Conservation (phyloP, 2,113 vertebrate genomes). For the Platichthys stellatus region DNA sequence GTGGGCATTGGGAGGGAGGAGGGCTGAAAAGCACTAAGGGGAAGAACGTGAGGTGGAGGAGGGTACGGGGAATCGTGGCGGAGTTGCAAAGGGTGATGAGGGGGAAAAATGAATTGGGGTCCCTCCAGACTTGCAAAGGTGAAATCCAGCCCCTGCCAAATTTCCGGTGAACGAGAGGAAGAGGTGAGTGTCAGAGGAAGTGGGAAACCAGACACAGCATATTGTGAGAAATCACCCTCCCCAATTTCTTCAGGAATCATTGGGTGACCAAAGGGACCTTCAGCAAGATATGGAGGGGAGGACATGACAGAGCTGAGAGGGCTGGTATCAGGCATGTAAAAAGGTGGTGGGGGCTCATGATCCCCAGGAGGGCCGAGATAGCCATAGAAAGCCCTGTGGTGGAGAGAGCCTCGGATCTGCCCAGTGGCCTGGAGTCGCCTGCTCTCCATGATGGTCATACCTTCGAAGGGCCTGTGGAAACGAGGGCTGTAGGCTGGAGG, state of each 20-base stretch:
- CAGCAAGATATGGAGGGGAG: conserved; percentile 91
- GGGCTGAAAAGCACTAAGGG: conserved; percentile 88
- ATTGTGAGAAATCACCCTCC: conserved; percentile 85
- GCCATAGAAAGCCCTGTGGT: conserved; percentile 92
- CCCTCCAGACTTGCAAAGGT: conserved; percentile 92
- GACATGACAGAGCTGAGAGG: conserved; percentile 98
- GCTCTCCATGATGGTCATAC: conserved; percentile 88
- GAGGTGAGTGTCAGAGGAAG: conserved; percentile 93
- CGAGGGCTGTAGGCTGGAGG: conserved; percentile 98
- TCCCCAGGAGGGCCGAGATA: conserved; percentile 94
- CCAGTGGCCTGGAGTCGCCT: conserved; percentile 91
- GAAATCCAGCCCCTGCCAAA: conserved; percentile 93
- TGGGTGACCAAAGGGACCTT: conserved; percentile 93
- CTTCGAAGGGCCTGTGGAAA: conserved; percentile 93
- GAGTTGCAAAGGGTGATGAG: conserved; percentile 84
- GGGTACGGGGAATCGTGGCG: conserved; percentile 87
- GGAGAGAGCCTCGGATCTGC: conserved; percentile 88
- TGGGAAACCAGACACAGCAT: conserved; percentile 92
- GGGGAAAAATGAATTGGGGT: conserved; percentile 92
- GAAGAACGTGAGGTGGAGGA: conserved; percentile 84
- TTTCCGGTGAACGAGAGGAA: conserved; percentile 92
- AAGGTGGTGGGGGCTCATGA: conserved; percentile 92
- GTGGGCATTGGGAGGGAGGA: conserved; percentile 91
- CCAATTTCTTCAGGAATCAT: conserved; percentile 95
- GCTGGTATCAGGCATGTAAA: conserved; percentile 98